Base-by-base conservation (phyloP, 2,797 vertebrate genomes). In the Jordanella pulchra region DNA sequence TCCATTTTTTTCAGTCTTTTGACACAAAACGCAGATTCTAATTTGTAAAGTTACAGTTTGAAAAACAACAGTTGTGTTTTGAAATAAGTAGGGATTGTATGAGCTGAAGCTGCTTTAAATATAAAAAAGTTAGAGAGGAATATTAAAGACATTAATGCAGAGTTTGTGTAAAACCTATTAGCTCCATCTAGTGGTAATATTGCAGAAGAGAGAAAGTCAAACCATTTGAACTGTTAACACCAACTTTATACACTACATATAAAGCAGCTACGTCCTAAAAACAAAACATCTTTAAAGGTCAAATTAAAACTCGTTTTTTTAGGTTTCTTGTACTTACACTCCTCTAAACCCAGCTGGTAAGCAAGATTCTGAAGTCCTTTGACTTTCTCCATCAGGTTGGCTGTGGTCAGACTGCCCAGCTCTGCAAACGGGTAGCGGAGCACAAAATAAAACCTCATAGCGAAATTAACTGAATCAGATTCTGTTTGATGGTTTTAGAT, bases 381-480 rank as follows among this genome's bases (percentile, higher is more conserved):
- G 76, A 99, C 97, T 82, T 99, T 99, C 90, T 99, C 98, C 98
- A 99, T 99, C 84, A 99, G 92, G 87, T 99, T 99, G 78, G 97
- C 97, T 70, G 96, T 99, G 55, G 98, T 99, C 81, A 99, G 94
- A 90, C 98, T 99, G 12, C 98, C 98, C 88, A 99, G 58, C 88
- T 99, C 98, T 99, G 89, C n/a, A 80, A 66, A 60, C 25, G 3
- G 3, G 78, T 1, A 69, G 53, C n/a, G 78, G 55, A 2, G 71
- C 25, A 15, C 7, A 28, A 9, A 42, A 76, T 30, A 25, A 79
- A 70, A 78, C 2, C 17, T 71, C 17, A 65, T 17, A 21, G 7
- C 23, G 39, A 10, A 30, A 39, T 28, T 12, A 47, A 69, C 4
- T 44, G 50, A 83, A 45, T 67, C 25, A 73, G 18, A 85, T 71